Conservation (phyloP, 2,888 invertebrate species). For the Phengaris alcon region DNA sequence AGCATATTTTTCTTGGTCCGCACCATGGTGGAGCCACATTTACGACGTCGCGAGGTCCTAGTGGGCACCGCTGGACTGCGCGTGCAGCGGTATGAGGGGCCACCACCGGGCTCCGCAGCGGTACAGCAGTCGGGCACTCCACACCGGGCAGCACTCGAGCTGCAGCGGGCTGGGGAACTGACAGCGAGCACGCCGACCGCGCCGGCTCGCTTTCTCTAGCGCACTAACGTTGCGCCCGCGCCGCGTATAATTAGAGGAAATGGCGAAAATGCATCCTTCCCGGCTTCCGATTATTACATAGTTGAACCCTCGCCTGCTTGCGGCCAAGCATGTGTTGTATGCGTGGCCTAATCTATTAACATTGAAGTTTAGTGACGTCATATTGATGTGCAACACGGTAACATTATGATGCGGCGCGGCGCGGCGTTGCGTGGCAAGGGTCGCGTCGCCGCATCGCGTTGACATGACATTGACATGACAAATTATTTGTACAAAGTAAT, state of each 20-base stretch:
- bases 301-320: neutral
- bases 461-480: too few species aligned
- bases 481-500: too few species aligned
- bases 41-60: neutral
- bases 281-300: conserved; percentile 3
- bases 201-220: conserved; percentile 13
- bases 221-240: conserved; percentile 15
- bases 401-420: neutral
- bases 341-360: conserved; percentile 6
- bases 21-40: conserved; percentile 18
- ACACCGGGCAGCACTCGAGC: neutral
- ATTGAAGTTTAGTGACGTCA: neutral
- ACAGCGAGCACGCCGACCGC: conserved; percentile 7
- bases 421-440: neutral
- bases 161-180: neutral
- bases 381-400: neutral
- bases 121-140: neutral
- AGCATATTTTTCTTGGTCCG: conserved; percentile 9
- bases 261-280: conserved; percentile 27
- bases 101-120: neutral
- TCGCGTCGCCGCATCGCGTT: neutral
- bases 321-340: neutral
- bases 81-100: neutral
- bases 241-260: conserved; percentile 18
- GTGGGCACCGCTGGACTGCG: neutral